Evolutionary conservation across 2,888 invertebrate species (phyloP), one percentile per base, ranked within the genome.

Genomic region (Cerastis rubricosa): DNA sequence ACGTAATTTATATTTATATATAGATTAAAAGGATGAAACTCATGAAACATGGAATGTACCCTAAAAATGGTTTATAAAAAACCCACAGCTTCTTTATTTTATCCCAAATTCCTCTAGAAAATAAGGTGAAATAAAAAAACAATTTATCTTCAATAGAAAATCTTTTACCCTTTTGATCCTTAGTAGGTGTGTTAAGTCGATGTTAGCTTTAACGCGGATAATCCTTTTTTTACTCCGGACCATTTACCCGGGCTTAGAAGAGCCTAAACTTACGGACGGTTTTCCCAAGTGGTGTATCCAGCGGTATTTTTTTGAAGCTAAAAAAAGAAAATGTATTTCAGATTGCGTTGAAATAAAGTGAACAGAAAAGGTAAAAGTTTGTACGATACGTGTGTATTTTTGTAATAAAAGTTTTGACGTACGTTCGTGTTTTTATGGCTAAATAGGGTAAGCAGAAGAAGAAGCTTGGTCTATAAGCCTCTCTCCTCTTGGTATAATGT

Each of bases 211-310:
- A 75, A 80, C 77, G 57, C 14, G 69, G 74, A 79, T 85, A 85
- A 87, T 86, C 80, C 77, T 76, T 80, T 80, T 85, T 87, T 81
- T 81, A 81, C 66, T 79, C 63, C 69, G 76, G 25, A 54, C 76
- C 76, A 68, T 87, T 84, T 80, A 87, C 72, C 71, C 74, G 49
- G 84, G 72, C 74, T 87, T 83, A 78, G 45, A 17, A 5, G 19
- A 66, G 19, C 47, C 76, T 76, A 47, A 69, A 64, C 63, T 78
- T 57, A 85, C 71, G 51, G 47, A 45, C 69, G 72, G 19, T 47
- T 69, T 70, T 71, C 59, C 71, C 40, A 71, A 66, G 25, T 47
- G 72, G 71, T 73, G 35, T 72, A 45, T 65, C 57, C 25, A 17
- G 35, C 22, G 40, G 54, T 75, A 80, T 79, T 79, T 74, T 74